Conservation (phyloP, 2,888 invertebrate species). For the Cylloceria caligata region DNA sequence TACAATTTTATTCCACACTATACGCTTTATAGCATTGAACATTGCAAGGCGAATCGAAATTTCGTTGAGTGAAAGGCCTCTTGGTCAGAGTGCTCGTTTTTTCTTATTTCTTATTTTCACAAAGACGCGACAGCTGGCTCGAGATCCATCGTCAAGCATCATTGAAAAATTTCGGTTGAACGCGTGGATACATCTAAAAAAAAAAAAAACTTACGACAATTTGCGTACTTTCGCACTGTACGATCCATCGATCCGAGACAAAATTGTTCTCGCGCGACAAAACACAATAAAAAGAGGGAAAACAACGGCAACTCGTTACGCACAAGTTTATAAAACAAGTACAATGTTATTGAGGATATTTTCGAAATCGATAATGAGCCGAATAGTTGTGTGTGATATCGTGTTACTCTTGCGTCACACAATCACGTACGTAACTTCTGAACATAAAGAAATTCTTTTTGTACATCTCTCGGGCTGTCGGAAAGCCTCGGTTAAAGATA, state of each 20-base stretch:
- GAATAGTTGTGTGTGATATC: conserved; percentile 36
- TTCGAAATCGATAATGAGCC: conserved; percentile 34
- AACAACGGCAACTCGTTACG: neutral
- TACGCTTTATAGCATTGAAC: neutral
- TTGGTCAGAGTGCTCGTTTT: neutral
- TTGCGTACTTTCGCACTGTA: neutral
- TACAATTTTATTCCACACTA: neutral
- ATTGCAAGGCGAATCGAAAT: conserved; percentile 25
- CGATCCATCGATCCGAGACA: neutral
- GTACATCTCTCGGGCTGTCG: neutral
- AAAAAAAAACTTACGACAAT: neutral
- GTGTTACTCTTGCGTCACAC: conserved; percentile 64
- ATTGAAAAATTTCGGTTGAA: conserved; percentile 9
- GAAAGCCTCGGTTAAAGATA: conserved; percentile 3
- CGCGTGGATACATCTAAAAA: neutral
- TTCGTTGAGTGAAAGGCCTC: conserved; percentile 37
- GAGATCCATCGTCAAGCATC: conserved; percentile 8
- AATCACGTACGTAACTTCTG: conserved; percentile 58
- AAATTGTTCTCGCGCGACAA: conserved; percentile 18
- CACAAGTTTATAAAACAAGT: neutral
- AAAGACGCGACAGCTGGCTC: neutral
- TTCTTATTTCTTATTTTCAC: conserved; percentile 10
- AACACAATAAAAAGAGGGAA: conserved; percentile 24
- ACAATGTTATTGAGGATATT: conserved; percentile 44
- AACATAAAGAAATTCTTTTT: conserved; percentile 54